phyloP scores from a whole-genome alignment of 2,113 vertebrate genomes.

The Dicerorhinus sumatrensis region DNA sequence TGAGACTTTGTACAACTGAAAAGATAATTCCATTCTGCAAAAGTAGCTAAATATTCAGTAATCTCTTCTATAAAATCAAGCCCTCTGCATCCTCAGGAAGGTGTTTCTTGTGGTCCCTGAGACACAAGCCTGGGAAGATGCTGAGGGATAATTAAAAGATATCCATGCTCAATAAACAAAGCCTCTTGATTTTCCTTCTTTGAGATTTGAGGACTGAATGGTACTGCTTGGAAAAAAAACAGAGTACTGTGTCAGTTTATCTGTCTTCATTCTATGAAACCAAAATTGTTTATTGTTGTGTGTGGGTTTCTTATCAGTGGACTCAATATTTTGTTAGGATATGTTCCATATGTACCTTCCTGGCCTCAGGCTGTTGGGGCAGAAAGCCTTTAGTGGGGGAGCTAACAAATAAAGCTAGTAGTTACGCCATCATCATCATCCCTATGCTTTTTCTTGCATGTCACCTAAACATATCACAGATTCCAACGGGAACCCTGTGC shows the following conservation, averaged over 20 bases:
- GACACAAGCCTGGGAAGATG: not conserved
- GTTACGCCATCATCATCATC: not conserved
- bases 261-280: not conserved
- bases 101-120: not conserved
- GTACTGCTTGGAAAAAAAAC: not conserved
- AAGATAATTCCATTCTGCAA: not conserved
- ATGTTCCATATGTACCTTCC: not conserved
- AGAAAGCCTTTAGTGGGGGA: not conserved
- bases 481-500: not conserved
- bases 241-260: not conserved
- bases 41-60: not conserved
- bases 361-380: not conserved
- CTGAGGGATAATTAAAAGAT: not conserved
- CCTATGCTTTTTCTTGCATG: not conserved
- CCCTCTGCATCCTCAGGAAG: not conserved
- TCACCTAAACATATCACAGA: not conserved
- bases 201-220: not conserved
- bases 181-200: not conserved
- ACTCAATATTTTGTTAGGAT: not conserved
- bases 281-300: not conserved
- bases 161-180: not conserved
- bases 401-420: not conserved
- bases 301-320: too few relatives aligned
- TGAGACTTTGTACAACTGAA: not conserved
- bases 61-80: not conserved